phyloP scores from a whole-genome alignment of 1,140 invertebrate species.

The Laupala kohalensis region DNA sequence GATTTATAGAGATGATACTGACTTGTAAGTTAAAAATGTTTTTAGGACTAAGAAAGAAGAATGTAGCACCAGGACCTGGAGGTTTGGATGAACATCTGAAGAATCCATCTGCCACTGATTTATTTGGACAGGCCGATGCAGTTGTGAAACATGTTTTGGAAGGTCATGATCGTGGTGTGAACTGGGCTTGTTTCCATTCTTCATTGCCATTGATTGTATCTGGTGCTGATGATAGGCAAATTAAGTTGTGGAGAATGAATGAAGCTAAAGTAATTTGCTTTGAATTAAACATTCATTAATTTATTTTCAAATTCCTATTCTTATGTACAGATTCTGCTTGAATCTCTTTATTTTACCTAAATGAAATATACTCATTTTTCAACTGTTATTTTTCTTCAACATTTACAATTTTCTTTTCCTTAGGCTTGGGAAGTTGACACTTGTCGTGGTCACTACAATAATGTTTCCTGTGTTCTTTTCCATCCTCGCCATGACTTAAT shows the following conservation, averaged over 20 bases:
- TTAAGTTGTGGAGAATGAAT: constrained; percentile 99
- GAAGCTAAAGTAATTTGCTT: constrained; percentile 59
- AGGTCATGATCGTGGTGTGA: constrained; percentile 94
- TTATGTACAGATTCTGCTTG: too few relatives aligned
- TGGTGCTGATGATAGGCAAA: constrained; percentile 92
- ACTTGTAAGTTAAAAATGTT: background rate
- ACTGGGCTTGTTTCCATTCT: constrained; percentile 96
- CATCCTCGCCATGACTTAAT: constrained; percentile 95
- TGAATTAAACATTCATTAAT: too few relatives aligned
- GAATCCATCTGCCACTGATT: constrained; percentile 78
- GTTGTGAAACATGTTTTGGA: constrained; percentile 97
- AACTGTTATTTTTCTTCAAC: background rate
- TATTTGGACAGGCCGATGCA: constrained; percentile 94
- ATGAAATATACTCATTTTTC: too few relatives aligned
- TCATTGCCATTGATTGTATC: constrained; percentile 90
- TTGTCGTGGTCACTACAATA: constrained; percentile 97
- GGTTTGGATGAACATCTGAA: constrained; percentile 81
- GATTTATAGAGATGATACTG: background rate
- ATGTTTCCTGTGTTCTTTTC: constrained; percentile 95
- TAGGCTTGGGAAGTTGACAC: constrained; percentile 98
- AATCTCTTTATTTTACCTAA: too few relatives aligned
- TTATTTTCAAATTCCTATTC: too few relatives aligned
- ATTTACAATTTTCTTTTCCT: background rate
- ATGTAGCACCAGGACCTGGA: constrained; percentile 85
- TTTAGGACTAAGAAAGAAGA: constrained; percentile 83